Evolutionary conservation across 1,140 invertebrate species (phyloP), one percentile per base, ranked within the genome.

Genomic region (Cyphomyrmex costatus): DNA sequence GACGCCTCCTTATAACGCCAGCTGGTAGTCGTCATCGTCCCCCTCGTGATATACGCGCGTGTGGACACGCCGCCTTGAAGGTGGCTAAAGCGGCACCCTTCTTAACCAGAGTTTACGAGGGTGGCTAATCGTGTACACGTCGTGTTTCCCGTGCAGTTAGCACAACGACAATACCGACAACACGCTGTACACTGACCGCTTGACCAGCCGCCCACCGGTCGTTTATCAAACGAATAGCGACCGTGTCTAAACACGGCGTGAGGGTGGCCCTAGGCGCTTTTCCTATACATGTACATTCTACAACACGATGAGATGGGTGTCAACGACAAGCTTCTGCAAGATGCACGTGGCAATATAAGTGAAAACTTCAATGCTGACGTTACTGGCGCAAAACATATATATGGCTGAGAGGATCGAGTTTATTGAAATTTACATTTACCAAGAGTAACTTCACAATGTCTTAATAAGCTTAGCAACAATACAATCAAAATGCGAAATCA

Each of bases 211-310:
- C 74, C 83, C 42, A 84, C 70, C 6, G 74, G 33, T 70, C 91
- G 89, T 92, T 89, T 90, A 76, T 92, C 91, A 91, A 86, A 58
- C 65, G 84, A 82, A 85, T 86, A 93, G 89, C 77, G 84, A 93
- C 89, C 92, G 92, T 94, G 93, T 94, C 93, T 92, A 94, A 94
- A 94, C 93, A 94, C 89, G 92, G 90, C 88, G 92, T 92, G 93
- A 93, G 93, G 93, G 93, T 93, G 93, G 77, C 68, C 80, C 1
- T n/a, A 36, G 53, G 68, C 53, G 53, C 19, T 82, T 73, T 82
- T 73, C 71, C 12, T 24, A 7, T 33, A 65, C 63, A 16, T 42
- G 10, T 42, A 42, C 36, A 3, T 42, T 8, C 8, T 42, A 42
- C 36, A 12, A n/a, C 27, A 33, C 5, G 30, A 79, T 30, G 19